Percentiles rank a stretch among this genome's conserved stretches.
These are phyloP conservation scores for Onychomys torridus DNA, from an alignment of 2,797 vertebrate species.

Conservation along the genomic window DNA sequence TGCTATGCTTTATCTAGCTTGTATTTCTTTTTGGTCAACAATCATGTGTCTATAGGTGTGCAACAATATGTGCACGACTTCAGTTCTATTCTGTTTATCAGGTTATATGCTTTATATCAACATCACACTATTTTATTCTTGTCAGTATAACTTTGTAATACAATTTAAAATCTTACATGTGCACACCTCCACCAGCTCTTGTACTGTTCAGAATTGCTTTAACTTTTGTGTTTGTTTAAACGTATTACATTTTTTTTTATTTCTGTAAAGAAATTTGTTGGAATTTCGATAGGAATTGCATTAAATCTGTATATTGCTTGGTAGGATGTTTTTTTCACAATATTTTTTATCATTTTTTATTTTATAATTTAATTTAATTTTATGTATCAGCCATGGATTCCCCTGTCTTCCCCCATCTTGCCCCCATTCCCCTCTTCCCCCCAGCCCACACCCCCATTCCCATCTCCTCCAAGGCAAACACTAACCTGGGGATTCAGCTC, in stretches of 20 bases:
- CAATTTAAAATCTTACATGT: not conserved
- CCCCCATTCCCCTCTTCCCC: too few relatives aligned
- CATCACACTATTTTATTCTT: not conserved
- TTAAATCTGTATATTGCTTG: not conserved
- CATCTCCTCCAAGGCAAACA: too few relatives aligned
- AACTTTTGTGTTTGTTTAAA: not conserved
- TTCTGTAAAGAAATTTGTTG: not conserved
- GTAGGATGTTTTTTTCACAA: too few relatives aligned
- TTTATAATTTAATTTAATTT: too few relatives aligned
- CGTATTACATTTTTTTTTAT: too few relatives aligned
- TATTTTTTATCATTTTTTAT: too few relatives aligned
- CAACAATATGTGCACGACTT: not conserved
- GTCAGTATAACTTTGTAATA: not conserved
- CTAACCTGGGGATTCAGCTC: too few relatives aligned
- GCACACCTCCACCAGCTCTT: not conserved
- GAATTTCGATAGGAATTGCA: too few relatives aligned
- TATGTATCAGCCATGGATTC: too few relatives aligned
- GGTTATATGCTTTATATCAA: not conserved
- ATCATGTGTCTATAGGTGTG: not conserved
- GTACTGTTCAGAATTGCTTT: not conserved
- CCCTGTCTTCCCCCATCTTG: too few relatives aligned
- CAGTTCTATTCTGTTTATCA: not conserved
- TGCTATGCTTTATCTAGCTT: not conserved
- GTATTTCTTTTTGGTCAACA: not conserved
- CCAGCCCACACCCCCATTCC: too few relatives aligned